A percentile compares a stretch with the other conserved stretches of the same genome.
Evolutionary conservation across 2,113 vertebrate genomes (phyloP).

Genomic region (Machaerirhynchus nigripectus): DNA sequence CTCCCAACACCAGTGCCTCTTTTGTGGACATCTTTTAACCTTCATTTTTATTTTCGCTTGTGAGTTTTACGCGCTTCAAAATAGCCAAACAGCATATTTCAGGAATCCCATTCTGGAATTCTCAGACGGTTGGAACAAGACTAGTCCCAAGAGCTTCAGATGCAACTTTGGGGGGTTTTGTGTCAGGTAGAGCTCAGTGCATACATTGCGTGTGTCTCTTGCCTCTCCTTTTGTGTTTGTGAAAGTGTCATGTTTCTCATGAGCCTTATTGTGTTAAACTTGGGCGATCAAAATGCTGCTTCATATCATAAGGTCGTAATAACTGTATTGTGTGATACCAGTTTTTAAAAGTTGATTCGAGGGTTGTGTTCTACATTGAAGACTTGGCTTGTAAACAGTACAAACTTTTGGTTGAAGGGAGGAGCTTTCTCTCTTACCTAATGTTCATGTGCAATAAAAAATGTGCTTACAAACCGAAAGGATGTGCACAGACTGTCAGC

Average conservation of each 20-base stretch:
- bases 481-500: slow-evolving; percentile 24
- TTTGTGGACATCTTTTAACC: not conserved
- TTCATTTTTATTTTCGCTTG: not conserved
- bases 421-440: not conserved
- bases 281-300: not conserved
- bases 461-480: not conserved
- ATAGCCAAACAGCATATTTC: not conserved
- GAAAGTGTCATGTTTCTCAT: not conserved
- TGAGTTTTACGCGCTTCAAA: not conserved
- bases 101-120: not conserved
- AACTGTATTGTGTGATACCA: not conserved
- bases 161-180: not conserved
- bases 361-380: not conserved
- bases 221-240: not conserved
- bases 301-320: accelerated
- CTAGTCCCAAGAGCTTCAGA: not conserved
- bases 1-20: not conserved
- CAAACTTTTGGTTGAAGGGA: not conserved
- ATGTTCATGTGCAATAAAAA: slow-evolving; percentile 10
- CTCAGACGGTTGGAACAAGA: not conserved
- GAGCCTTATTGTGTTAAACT: not conserved
- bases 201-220: not conserved
- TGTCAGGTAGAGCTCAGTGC: not conserved
- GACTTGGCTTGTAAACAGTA: not conserved
- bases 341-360: not conserved